Conservation (phyloP, 2,888 invertebrate species). For the Euclidia mi region DNA sequence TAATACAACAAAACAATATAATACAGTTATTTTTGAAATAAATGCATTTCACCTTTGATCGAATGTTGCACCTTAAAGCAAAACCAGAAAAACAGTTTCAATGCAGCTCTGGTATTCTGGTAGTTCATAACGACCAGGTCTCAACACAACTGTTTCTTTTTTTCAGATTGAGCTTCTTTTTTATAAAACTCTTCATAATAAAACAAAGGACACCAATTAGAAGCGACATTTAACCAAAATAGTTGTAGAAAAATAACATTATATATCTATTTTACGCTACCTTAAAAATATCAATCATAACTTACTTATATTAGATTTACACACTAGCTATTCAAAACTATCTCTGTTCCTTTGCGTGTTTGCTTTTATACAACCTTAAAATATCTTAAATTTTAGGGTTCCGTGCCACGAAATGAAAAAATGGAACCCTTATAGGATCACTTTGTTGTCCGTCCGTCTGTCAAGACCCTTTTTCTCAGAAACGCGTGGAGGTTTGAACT, state of each 20-base stretch:
- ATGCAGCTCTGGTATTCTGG: constrained; percentile 18
- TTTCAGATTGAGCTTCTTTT: constrained; percentile 26
- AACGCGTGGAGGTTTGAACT: too few relatives aligned
- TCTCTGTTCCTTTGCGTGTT: constrained; percentile 25
- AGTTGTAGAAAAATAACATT: constrained; percentile 46
- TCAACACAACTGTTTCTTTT: background rate
- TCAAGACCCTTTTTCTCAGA: too few relatives aligned
- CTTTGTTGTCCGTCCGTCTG: too few relatives aligned
- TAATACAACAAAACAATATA: constrained; percentile 83
- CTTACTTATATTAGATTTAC: constrained; percentile 53
- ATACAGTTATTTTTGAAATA: constrained; percentile 71
- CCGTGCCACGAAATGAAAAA: too few relatives aligned
- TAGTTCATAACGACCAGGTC: constrained; percentile 7
- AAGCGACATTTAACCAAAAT: constrained; percentile 53
- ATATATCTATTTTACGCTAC: constrained; percentile 55
- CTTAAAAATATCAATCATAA: constrained; percentile 63
- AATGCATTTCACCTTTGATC: constrained; percentile 70
- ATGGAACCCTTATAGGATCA: too few relatives aligned
- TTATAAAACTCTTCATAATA: constrained; percentile 33
- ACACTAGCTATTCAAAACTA: constrained; percentile 38
- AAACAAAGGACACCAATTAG: constrained; percentile 30
- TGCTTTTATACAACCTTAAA: constrained; percentile 14
- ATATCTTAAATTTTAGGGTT: constrained; percentile 5
- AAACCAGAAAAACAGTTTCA: constrained; percentile 41
- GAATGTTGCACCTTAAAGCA: constrained; percentile 51